Evolutionary conservation across 2,113 vertebrate species (phyloP).

Genomic region (Dolichotis patagonum): DNA sequence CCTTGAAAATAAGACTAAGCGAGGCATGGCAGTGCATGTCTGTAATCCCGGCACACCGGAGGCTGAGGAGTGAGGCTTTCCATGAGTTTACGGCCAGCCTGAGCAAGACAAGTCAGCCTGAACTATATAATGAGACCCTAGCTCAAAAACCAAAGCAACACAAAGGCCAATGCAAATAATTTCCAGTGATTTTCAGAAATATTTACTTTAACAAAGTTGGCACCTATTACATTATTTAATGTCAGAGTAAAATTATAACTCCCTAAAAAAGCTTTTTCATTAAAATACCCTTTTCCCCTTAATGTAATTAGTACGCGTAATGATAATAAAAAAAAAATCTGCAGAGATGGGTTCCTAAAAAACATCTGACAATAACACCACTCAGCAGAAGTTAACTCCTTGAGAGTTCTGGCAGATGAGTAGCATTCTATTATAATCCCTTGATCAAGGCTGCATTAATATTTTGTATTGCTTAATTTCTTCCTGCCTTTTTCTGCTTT

Average conservation of each 20-base stretch:
- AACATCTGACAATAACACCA: constrained; percentile 66
- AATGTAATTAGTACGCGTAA: constrained; percentile 65
- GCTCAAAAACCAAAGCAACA: not conserved
- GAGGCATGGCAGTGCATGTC: not conserved
- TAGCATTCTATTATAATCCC: constrained; percentile 72
- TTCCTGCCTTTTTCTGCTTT: constrained; percentile 52
- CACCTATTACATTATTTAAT: constrained; percentile 58
- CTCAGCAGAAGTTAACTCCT: constrained; percentile 79
- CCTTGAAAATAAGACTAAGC: not conserved
- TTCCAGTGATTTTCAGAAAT: constrained; percentile 59
- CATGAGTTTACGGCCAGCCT: not conserved
- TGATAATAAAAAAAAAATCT: constrained; percentile 64
- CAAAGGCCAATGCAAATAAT: not conserved
- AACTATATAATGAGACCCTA: not conserved
- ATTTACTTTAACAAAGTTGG: constrained; percentile 62
- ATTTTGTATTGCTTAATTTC: not conserved
- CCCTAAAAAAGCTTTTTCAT: constrained; percentile 67
- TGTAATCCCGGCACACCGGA: not conserved
- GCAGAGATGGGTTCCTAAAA: constrained; percentile 63
- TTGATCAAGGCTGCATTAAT: constrained; percentile 70
- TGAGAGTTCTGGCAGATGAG: constrained; percentile 68
- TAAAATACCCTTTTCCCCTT: constrained; percentile 61
- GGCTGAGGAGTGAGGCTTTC: not conserved
- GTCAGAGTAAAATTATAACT: constrained; percentile 55
- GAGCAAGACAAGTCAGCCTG: not conserved